Evolutionary conservation across 2,113 vertebrate genomes (phyloP), one percentile per base, ranked within the genome.

Genomic region (Campylomormyrus numenius): DNA sequence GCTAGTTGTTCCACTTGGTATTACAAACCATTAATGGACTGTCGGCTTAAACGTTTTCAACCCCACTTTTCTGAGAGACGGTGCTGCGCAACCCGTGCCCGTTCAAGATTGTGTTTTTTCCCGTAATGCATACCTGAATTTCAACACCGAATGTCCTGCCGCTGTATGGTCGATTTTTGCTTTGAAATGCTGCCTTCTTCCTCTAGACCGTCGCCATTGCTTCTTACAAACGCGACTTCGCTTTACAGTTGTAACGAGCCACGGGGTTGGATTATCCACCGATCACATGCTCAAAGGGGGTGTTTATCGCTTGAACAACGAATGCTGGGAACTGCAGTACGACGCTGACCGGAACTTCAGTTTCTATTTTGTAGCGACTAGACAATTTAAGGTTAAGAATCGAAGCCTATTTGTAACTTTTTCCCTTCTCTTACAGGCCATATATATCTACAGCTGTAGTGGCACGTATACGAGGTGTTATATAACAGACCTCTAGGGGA

Each of bases 141-240:
- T 80, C 56, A 92, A 92, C 74, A 92, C 93, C 91, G 92, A 93
- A 74, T 0, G 90, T 70, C 91, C 83, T 56, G 91, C 86, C 91
- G 84, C 93, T 91, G 90, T 94, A 92, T 93, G 92, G 93, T 94
- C 90, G 86, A 87, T 91, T 88, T 89, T 90, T 53, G 49, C 50
- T 42, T 90, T 91, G 89, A 88, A 31, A 45, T 90, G 93, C 91
- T 88, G 58, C 88, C 93, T 92, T 89, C 91, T 91, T 46, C 91
- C 89, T 45, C 91, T 95, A 94, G 94, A 91, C 93, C 93, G 95
- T 94, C 95, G 95, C 95, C 95, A 96, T 96, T 96, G 89, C 94
- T 94, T 91, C 95, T 96, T 96, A 96, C 95, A 96, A 94, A 94
- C 93, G 91, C 66, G 93, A 66, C 89, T 15, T 94, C 91, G 94